These are phyloP conservation scores for Halichoeres trimaculatus DNA, from an alignment of 2,113 vertebrate genomes.

Conservation along the genomic window DNA sequence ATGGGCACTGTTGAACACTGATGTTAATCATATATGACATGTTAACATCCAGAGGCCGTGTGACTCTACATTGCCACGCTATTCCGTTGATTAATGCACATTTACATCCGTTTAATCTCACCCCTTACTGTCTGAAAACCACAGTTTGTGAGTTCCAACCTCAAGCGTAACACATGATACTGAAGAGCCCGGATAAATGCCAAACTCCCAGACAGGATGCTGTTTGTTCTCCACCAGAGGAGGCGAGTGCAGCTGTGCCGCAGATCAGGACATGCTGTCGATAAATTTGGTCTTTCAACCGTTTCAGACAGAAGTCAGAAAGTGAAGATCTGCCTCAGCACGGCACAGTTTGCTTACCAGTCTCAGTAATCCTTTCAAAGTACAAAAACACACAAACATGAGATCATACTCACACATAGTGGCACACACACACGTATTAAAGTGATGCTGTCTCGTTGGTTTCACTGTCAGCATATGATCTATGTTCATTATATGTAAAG, in stretches of 20 bases:
- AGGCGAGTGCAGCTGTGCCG: not conserved
- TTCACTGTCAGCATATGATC: constrained; percentile 17
- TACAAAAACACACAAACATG: constrained; percentile 8
- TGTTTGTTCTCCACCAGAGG: constrained; percentile 20
- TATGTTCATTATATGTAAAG: too few relatives aligned
- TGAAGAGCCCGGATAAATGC: not conserved
- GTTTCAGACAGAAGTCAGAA: constrained; percentile 24
- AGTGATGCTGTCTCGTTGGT: constrained; percentile 43
- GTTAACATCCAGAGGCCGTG: not conserved
- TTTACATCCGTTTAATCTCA: not conserved
- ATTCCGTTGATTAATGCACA: not conserved
- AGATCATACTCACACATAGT: not conserved
- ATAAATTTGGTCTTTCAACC: constrained; percentile 8
- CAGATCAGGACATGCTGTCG: constrained; percentile 1
- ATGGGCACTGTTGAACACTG: constrained; percentile 5
- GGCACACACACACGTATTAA: not conserved
- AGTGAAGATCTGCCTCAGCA: constrained; percentile 33
- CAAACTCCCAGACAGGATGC: constrained; percentile 10
- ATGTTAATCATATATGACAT: not conserved
- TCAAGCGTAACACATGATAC: not conserved
- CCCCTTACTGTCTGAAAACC: not conserved
- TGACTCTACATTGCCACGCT: too few relatives aligned
- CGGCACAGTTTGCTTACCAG: constrained; percentile 13
- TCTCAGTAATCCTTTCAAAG: constrained; percentile 56
- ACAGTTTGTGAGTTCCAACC: constrained; percentile 5